Evolutionary conservation across 2,797 vertebrate species (phyloP).

Genomic region (Loriculus beryllinus): DNA sequence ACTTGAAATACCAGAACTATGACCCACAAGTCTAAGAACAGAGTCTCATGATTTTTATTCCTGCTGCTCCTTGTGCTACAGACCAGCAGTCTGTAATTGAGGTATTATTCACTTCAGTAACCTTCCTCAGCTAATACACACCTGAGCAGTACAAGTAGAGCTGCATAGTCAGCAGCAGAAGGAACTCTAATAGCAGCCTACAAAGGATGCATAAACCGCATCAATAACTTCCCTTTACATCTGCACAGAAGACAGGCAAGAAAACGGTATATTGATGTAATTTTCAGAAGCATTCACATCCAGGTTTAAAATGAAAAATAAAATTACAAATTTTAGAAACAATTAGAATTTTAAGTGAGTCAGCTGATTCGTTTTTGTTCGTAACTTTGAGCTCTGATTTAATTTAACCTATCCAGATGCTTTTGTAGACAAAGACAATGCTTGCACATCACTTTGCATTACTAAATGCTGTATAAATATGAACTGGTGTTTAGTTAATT

Average conservation of each 20-base stretch:
- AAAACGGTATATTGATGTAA: neutral
- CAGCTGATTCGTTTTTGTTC: neutral
- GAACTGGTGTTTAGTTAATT: neutral
- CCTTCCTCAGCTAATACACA: neutral
- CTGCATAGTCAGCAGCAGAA: slow-evolving; percentile 1
- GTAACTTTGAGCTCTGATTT: neutral
- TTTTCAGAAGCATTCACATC: neutral
- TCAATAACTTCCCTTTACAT: neutral
- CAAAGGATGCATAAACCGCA: neutral
- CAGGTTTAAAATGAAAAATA: slow-evolving; percentile 12
- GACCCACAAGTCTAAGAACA: neutral
- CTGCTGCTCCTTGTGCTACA: neutral
- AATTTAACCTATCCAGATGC: neutral
- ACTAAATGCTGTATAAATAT: slow-evolving; percentile 16
- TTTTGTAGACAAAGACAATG: neutral
- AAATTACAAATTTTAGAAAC: neutral
- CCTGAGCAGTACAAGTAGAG: neutral
- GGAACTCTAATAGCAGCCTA: slow-evolving; percentile 35
- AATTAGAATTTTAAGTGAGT: neutral
- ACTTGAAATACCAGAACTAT: neutral
- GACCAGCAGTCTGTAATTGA: neutral
- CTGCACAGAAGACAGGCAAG: neutral
- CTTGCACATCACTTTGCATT: neutral
- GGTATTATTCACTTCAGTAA: slow-evolving; percentile 3
- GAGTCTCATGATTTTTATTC: neutral